Evolutionary conservation across 2,113 vertebrate species (phyloP).

Genomic region (Grammomys dolichurus): DNA sequence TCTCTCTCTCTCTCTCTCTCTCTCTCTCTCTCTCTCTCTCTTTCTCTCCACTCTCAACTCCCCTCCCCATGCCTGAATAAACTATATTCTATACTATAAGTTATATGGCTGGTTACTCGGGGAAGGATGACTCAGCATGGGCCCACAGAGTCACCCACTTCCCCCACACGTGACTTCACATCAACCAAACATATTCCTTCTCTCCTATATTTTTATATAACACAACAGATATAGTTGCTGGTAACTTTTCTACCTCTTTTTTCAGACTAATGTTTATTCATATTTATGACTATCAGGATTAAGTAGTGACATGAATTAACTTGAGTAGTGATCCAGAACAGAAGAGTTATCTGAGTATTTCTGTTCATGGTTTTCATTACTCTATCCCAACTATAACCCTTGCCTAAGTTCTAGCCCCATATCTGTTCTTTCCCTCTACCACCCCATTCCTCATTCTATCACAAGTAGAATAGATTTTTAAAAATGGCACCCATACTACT

Average conservation of each 20-base stretch:
- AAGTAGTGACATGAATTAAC: neutral
- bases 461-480: constrained; percentile 23
- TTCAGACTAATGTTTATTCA: constrained; percentile 19
- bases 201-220: no score
- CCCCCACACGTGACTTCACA: no score
- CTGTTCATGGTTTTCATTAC: neutral
- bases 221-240: neutral
- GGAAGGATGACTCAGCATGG: no score
- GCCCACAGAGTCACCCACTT: no score
- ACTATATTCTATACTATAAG: no score
- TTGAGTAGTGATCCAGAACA: neutral
- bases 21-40: no score
- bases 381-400: neutral
- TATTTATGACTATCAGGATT: neutral
- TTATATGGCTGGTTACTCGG: no score
- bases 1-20: no score
- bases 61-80: no score
- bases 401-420: neutral
- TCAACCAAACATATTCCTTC: no score
- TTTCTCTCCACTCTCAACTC: no score
- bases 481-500: neutral
- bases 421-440: neutral
- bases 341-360: neutral
- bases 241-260: neutral
- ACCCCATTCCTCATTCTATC: neutral